phyloP scores from a whole-genome alignment of 1,140 invertebrate genomes.

The Neomicropteryx cornuta region DNA sequence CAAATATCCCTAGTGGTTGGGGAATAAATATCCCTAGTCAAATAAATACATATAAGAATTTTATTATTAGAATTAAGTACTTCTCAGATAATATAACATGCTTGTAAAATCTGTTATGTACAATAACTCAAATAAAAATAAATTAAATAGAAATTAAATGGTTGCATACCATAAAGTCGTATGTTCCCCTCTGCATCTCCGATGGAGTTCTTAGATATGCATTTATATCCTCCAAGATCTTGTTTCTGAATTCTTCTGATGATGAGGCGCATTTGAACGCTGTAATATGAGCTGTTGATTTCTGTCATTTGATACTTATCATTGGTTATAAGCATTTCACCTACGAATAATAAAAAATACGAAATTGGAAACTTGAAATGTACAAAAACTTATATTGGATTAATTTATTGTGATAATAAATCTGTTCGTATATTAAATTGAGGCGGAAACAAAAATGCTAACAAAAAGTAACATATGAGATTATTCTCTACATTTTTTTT shows the following conservation, averaged over 20 bases:
- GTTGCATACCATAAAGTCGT: slow-evolving; percentile 69
- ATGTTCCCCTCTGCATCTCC: slow-evolving; percentile 82
- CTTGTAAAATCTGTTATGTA: no score
- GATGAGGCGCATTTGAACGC: slow-evolving; percentile 67
- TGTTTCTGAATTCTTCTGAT: slow-evolving; percentile 61
- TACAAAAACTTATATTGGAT: slow-evolving; percentile 4
- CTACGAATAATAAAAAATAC: slow-evolving; percentile 36
- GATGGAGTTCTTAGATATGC: slow-evolving; percentile 85
- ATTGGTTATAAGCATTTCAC: slow-evolving; percentile 77
- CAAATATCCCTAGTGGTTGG: no score
- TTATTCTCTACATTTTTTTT: no score
- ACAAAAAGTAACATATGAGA: no score
- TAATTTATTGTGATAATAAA: background rate
- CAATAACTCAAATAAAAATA: no score
- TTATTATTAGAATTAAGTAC: no score
- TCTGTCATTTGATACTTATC: slow-evolving; percentile 70
- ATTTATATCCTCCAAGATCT: slow-evolving; percentile 84
- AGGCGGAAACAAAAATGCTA: no score
- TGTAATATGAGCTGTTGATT: slow-evolving; percentile 60
- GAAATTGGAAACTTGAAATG: no score
- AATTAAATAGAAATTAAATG: background rate
- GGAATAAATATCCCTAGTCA: background rate
- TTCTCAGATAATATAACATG: no score
- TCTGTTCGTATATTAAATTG: no score
- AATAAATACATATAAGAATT: background rate